Percentiles rank a stretch among this genome's conserved stretches.
Conservation (phyloP, 2,113 vertebrate species). For the Lamprologus ornatipinnis region DNA sequence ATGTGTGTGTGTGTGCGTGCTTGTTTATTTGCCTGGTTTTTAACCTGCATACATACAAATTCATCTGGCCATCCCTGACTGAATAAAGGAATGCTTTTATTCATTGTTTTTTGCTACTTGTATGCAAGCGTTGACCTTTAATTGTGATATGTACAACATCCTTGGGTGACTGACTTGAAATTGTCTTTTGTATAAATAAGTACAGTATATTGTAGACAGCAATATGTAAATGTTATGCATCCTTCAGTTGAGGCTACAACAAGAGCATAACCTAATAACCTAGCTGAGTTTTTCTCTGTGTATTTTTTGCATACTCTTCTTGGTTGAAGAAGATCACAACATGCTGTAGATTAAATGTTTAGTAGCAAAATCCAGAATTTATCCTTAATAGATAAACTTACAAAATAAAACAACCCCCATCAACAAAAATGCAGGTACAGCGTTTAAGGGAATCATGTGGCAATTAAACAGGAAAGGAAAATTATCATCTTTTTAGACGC, state of each 20-base stretch:
- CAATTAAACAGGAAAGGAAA: neutral
- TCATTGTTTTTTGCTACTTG: neutral
- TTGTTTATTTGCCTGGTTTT: neutral
- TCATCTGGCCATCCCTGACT: neutral
- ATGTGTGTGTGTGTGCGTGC: rapidly evolving
- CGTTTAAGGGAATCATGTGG: neutral
- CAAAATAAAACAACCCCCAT: neutral
- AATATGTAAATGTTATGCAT: neutral
- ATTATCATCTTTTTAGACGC: neutral
- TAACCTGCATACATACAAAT: constrained; percentile 15
- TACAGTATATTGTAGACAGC: neutral
- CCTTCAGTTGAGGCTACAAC: neutral
- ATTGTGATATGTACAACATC: constrained; percentile 3
- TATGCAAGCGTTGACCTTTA: constrained; percentile 27
- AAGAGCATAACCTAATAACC: neutral
- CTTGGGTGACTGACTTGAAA: neutral
- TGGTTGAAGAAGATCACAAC: neutral
- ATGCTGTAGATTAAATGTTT: neutral
- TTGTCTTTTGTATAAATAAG: neutral
- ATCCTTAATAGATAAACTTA: neutral
- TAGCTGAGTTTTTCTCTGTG: neutral
- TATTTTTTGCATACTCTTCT: neutral
- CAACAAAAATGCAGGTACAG: neutral
- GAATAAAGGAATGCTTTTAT: neutral
- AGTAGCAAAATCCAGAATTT: neutral